Base-by-base conservation (phyloP, 2,113 vertebrate species). In the Neotoma lepida region DNA sequence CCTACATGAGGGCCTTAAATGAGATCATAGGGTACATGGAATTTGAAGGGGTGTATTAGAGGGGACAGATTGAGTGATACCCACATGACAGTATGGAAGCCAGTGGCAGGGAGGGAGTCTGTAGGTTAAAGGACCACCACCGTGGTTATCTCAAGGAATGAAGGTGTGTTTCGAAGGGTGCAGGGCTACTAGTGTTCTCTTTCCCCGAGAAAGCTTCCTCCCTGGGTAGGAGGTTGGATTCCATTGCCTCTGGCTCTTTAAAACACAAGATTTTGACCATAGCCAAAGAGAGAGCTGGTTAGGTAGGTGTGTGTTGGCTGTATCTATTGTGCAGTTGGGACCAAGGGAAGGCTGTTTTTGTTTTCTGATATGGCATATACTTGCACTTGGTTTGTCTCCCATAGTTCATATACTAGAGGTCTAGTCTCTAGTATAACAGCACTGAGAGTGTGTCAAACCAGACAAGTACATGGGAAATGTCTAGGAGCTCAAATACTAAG, bases 51-150 rank as follows among this genome's bases (percentile, higher is more conserved):
- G 6, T 17, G 15, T 49, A 54, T 68, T 15, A 35, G 4, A 56
- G 20, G 41, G 18, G 26, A 18, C 4, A 35, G 22, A 26, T 1
- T 17, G n/a, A 58, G 58, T 51, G 54, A 10, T 41, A 35, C 3
- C 5, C 12, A 18, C 1, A 6, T 39, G 15, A 46, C 18, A 28
- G 2, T 30, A 2, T 7, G 0, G 17, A 12, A 17, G 33, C 7
- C 17, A 2, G 15, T 5, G 54, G 33, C 39, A 17, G 20, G 4
- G 2, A 15, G 28, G 3, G 17, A 14, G 12, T 54, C 1, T 46
- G 2, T 20, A 35, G 35, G 44, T 56, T 6, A 7, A 24, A 39
- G 51, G 28, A 30, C 4, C 0, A 33, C 35, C 14, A 1, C 0
- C 1, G 1, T 9, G 30, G 1, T 33, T 9, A 70, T 33, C 41